Base-by-base conservation (phyloP, 2,888 invertebrate genomes). In the Tachina fera region DNA sequence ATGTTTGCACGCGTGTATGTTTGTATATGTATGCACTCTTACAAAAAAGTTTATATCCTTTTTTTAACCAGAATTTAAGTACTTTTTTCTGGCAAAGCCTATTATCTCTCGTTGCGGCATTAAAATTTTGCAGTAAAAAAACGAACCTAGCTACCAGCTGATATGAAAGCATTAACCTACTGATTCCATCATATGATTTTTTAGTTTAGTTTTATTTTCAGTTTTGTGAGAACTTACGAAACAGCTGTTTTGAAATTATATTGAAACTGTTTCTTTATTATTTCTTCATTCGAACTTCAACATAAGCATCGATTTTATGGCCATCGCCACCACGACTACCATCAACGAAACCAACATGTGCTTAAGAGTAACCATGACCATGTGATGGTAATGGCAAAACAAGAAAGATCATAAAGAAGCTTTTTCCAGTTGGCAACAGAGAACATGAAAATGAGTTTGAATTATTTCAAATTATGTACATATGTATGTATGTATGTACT, bases 211-310 rank as follows among this genome's bases (percentile, higher is more conserved):
- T n/a, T 65, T 22, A 43, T 49, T 19, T 45, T 19, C 19, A 13
- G 19, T 39, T 58, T n/a, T 45, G 14, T 77, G 16, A 76, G 56
- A 56, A 47, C 16, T 14, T n/a, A 60, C 9, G 56, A 70, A 68
- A 78, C 78, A 78, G 78, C 70, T 78, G 78, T 78, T 78, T 70
- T 78, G 16, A 79, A 79, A 79, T 79, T 63, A 56, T 56, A 53
- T 71, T 16, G 70, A 31, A 78, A 68, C 58, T 58, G 39, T 68
- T 77, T 67, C 16, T 31, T 43, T 70, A 45, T 78, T n/a, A 19
- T 58, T 70, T 9, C 31, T 53, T 51, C 58, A 60, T 43, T 43
- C 13, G 31, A 43, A 58, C 16, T 47, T 41, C 10, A 47, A 49
- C 22, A 13, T 68, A 22, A 70, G 74, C 41, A 60, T 61, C 1